Evolutionary conservation across 2,113 vertebrate species (phyloP).

Genomic region (Ceyx margarethae): DNA sequence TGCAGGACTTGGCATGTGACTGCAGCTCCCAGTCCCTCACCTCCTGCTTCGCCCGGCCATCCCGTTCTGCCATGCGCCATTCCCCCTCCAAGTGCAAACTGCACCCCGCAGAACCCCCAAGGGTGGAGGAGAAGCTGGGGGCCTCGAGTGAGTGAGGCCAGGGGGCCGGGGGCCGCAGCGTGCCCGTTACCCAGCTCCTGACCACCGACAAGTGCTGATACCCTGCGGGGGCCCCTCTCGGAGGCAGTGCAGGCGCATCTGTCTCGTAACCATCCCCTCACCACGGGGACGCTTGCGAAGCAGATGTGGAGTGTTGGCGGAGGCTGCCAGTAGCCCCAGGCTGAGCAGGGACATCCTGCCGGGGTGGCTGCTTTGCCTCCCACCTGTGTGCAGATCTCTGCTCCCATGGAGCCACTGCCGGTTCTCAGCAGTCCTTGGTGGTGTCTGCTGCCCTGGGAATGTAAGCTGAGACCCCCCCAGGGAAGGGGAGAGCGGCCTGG

Average conservation of each 20-base stretch:
- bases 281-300: conserved; percentile 41
- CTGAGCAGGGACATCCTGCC: background rate
- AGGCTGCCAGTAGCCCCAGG: background rate
- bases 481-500: background rate
- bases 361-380: background rate
- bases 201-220: background rate
- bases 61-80: conserved; percentile 83
- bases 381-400: accelerated
- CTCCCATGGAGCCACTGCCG: background rate
- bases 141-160: conserved; percentile 73
- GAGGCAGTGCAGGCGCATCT: background rate
- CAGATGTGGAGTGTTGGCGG: background rate
- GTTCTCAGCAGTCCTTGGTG: background rate
- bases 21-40: conserved; percentile 87
- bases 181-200: conserved; percentile 33
- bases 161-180: background rate
- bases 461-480: background rate
- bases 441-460: background rate
- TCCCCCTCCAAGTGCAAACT: conserved; percentile 88
- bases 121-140: conserved; percentile 79
- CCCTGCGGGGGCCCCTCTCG: background rate
- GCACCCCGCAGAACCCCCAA: conserved; percentile 76
- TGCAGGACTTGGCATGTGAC: conserved; percentile 90
- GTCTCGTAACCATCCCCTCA: conserved; percentile 53
- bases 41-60: conserved; percentile 85